Base-by-base conservation (phyloP, 1,140 invertebrate genomes). In the Drosophila triauraria region DNA sequence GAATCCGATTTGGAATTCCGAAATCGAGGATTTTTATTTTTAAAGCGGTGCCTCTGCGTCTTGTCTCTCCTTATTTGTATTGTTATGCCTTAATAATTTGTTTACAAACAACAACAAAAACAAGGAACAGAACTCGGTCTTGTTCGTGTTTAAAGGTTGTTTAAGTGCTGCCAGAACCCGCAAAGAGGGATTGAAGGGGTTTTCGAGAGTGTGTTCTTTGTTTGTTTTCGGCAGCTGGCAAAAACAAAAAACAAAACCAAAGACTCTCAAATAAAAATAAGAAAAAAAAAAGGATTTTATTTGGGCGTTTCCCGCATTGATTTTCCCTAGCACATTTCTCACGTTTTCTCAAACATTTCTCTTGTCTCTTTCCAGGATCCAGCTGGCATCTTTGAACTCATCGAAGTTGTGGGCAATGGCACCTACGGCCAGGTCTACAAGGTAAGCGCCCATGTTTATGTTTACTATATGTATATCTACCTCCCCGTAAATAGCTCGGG, bases 381-480 rank as follows among this genome's bases (percentile, higher is more conserved):
- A 81, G 98, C 98, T 93, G 99, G 99, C 81, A 99, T 99, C 92
- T 99, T 99, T 94, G 99, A 99, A 93, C 94, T 99, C 62, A 99
- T 99, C 93, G 99, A 99, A 96, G 99, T 99, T 48, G 99, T 99
- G 64, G 99, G 99, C 93, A 99, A 99, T 98, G 99, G 99, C 92
- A 99, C 99, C 25, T 99, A 99, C 94, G 99, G 99, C 78, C 99
- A 99, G 95, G 99, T 99, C 62, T 99, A 99, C 92, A 99, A 99
- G 96, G 98, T 98, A 95, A 95, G 94, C 94, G 5, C 4, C 2
- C 12, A 38, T 77, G 17, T 48, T 30, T 65, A 42, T 53, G 15
- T 61, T 17, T 68, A 40, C 17, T 17, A 15, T 15, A 46, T 20
- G 1, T 12, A 50, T 12, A 50, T 50, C 4, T 32, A 30, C 6